Evolutionary conservation across 2,113 vertebrate species (phyloP).

Genomic region (Gila orcuttii): DNA sequence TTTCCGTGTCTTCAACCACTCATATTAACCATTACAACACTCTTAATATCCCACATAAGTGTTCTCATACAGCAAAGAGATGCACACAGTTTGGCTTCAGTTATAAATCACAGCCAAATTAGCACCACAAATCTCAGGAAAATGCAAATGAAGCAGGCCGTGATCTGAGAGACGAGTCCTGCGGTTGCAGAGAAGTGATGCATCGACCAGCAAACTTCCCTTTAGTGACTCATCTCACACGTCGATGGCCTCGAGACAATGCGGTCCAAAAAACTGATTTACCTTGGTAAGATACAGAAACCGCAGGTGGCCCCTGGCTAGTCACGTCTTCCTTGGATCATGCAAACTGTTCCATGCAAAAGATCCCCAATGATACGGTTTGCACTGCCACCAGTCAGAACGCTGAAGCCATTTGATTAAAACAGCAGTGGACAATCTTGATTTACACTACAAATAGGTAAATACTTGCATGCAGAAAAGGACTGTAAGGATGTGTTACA

Average conservation of each 20-base stretch:
- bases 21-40: neutral
- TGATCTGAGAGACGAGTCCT: neutral
- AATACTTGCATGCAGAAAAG: neutral
- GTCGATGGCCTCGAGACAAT: neutral
- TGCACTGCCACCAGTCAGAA: neutral
- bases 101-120: neutral
- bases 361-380: neutral
- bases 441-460: neutral
- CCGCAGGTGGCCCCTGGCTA: neutral
- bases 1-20: neutral
- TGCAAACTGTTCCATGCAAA: slow-evolving; percentile 32
- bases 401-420: neutral
- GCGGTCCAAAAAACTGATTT: neutral
- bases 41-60: neutral
- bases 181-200: neutral
- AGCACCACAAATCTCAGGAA: neutral
- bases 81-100: neutral
- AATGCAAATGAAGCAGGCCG: neutral
- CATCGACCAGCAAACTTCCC: neutral
- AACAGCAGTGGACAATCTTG: neutral
- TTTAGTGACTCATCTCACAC: slow-evolving; percentile 16
- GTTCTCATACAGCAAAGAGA: neutral
- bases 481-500: too few relatives aligned
- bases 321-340: neutral
- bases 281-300: neutral